These are phyloP conservation scores for Centrocercus urophasianus DNA, from an alignment of 2,113 vertebrate species.

Conservation along the genomic window DNA sequence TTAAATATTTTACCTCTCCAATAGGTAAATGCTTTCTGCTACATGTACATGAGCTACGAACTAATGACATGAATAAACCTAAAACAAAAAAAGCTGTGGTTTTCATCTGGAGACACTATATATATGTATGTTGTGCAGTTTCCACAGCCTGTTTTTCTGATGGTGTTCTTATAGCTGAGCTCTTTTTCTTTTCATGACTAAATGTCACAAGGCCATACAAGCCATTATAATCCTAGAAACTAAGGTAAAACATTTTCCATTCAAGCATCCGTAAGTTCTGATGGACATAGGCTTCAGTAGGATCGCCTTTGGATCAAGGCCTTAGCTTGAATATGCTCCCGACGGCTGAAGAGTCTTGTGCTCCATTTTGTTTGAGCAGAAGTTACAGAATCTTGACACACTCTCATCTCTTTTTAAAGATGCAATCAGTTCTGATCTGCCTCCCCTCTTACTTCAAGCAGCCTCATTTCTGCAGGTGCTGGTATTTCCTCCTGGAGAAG, in stretches of 20 bases:
- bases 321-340: neutral
- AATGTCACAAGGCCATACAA: neutral
- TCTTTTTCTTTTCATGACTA: neutral
- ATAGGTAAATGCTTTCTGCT: neutral
- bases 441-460: neutral
- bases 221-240: neutral
- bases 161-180: neutral
- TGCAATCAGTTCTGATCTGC: neutral
- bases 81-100: neutral
- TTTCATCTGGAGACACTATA: neutral
- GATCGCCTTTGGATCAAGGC: neutral
- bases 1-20: neutral
- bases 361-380: neutral
- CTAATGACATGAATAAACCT: neutral
- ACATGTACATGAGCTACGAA: neutral
- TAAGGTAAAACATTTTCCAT: neutral
- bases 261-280: neutral
- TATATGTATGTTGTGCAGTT: neutral
- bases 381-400: neutral
- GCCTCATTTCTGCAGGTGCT: neutral
- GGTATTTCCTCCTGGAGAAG: neutral
- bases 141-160: neutral
- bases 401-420: neutral
- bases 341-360: neutral
- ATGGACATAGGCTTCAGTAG: neutral